Conservation (phyloP, 2,797 vertebrate genomes). For the Leuciscus waleckii region DNA sequence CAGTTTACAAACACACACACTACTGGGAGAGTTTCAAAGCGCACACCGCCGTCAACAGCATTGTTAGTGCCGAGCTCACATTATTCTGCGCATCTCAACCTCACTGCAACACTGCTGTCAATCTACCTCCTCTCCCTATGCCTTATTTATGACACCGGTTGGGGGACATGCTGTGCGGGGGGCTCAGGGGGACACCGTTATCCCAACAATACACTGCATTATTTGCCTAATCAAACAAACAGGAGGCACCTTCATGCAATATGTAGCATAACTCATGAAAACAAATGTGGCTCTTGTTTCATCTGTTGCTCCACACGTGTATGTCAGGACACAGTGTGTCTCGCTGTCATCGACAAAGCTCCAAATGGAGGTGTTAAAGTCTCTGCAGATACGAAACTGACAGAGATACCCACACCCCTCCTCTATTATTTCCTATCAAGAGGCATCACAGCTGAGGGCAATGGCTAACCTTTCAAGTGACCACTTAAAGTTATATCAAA, state of each 20-base stretch:
- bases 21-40: constrained; percentile 63
- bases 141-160: constrained; percentile 63
- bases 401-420: constrained; percentile 33
- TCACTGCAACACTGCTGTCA: constrained; percentile 47
- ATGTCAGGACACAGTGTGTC: constrained; percentile 46
- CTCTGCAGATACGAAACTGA: constrained; percentile 48
- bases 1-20: constrained; percentile 56
- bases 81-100: constrained; percentile 40
- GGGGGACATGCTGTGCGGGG: background rate
- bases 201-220: constrained; percentile 55
- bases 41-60: constrained; percentile 49
- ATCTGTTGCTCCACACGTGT: constrained; percentile 37
- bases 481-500: constrained; percentile 40
- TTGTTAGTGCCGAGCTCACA: constrained; percentile 50
- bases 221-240: constrained; percentile 65
- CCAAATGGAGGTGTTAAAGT: constrained; percentile 57
- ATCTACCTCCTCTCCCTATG: constrained; percentile 45
- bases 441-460: constrained; percentile 53
- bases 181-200: constrained; percentile 54
- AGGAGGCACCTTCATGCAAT: constrained; percentile 63
- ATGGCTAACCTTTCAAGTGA: constrained; percentile 61
- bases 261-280: constrained; percentile 59
- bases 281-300: constrained; percentile 52
- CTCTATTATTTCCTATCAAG: constrained; percentile 35
- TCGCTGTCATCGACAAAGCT: constrained; percentile 48